Conservation (phyloP, 2,113 vertebrate genomes). For the Rattus norvegicus region GRCr8 NC_086019.1:129012501-129013000, state of each 20-base stretch:
- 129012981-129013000: background rate
- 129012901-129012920: background rate
- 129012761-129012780: background rate
- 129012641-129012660: background rate
- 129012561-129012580: background rate
- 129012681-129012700: background rate
- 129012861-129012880: too few species aligned
- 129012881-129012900: accelerated
- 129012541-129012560: background rate
- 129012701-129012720: too few species aligned
- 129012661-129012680: background rate
- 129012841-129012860: background rate
- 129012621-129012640: background rate
- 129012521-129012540: background rate
- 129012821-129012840: background rate
- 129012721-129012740: background rate
- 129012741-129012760: background rate
- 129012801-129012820: background rate
- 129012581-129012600: background rate
- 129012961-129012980: background rate
- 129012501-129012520: background rate
- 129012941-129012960: accelerated
- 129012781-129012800: background rate
- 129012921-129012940: background rate
- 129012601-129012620: background rate